Evolutionary conservation across 2,113 vertebrate species (phyloP), one percentile per base, ranked within the genome.

Genomic region (Pelvicachromis taeniatus): DNA sequence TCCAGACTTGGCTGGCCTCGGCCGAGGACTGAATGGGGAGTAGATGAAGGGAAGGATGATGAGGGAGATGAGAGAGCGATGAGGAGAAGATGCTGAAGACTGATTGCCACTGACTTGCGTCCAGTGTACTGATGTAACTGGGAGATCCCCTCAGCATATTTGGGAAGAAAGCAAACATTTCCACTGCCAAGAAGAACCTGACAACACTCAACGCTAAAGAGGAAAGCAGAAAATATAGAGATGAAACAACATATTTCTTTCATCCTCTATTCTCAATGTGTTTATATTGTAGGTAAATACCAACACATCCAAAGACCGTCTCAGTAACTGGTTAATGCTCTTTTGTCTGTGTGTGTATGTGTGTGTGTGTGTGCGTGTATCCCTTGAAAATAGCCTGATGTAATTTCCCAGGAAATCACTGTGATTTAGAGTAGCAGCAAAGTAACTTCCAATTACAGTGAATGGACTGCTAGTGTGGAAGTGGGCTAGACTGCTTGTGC

Each of bases 371-470:
- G 59, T 75, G 31, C 68, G 63, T 31, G 23, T 88, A 58, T 80
- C 87, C 68, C 81, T 63, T 70, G 87, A 91, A 90, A 79, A 79
- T 85, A 81, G 52, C 83, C 65, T 85, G 70, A 82, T 94, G 91
- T 92, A 92, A 95, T 94, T 95, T 90, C 89, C 80, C 65, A 78
- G 84, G 88, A 93, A 93, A 94, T 92, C 89, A 88, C 87, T 88
- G 85, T 91, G 88, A 94, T 94, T 92, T 91, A 87, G 81, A 92
- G 89, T 55, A 93, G 87, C 90, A 93, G 93, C 59, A 84, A 89
- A 93, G 92, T 94, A 91, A 88, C 90, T 91, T 94, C 91, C 87
- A 92, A 88, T 94, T 87, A 93, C 89, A 92, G 88, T 91, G 87
- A 92, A 80, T 81, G 88, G 80, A 12, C 40, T 42, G 38, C 79